Conservation (phyloP, 2,113 vertebrate species). For the Pimephales promelas region DNA sequence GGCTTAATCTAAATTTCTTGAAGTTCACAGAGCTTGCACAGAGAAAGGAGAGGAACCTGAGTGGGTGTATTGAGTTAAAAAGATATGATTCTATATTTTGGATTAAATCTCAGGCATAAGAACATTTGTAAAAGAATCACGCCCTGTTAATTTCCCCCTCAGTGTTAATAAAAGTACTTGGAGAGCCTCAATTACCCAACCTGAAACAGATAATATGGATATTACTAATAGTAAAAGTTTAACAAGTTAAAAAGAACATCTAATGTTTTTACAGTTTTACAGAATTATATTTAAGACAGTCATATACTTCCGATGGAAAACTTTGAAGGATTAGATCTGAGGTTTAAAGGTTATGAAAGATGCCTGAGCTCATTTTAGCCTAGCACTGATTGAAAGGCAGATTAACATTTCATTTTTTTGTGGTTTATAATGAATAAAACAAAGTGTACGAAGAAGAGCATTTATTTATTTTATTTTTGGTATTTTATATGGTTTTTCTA, state of each 20-base stretch:
- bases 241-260: slow-evolving; percentile 11
- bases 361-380: not conserved
- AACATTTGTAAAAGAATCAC: slow-evolving; percentile 31
- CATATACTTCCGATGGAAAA: not conserved
- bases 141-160: slow-evolving; percentile 28
- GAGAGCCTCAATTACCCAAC: slow-evolving; percentile 27
- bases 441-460: not conserved
- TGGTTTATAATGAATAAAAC: not conserved
- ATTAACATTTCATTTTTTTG: not conserved
- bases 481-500: not conserved
- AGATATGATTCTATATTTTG: slow-evolving; percentile 26
- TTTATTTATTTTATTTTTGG: not conserved
- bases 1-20: slow-evolving; percentile 52
- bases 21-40: slow-evolving; percentile 23
- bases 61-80: slow-evolving; percentile 17
- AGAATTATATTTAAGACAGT: slow-evolving; percentile 12
- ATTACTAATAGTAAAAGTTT: slow-evolving; percentile 32
- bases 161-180: slow-evolving; percentile 27
- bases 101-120: slow-evolving; percentile 44
- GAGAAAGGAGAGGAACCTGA: slow-evolving; percentile 9
- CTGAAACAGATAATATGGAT: slow-evolving; percentile 32
- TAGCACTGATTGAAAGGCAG: not conserved
- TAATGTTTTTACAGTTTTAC: not conserved
- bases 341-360: not conserved
- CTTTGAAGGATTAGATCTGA: not conserved